Evolutionary conservation across 1,140 invertebrate genomes (phyloP).

Genomic region (Drosophila yakuba): DNA sequence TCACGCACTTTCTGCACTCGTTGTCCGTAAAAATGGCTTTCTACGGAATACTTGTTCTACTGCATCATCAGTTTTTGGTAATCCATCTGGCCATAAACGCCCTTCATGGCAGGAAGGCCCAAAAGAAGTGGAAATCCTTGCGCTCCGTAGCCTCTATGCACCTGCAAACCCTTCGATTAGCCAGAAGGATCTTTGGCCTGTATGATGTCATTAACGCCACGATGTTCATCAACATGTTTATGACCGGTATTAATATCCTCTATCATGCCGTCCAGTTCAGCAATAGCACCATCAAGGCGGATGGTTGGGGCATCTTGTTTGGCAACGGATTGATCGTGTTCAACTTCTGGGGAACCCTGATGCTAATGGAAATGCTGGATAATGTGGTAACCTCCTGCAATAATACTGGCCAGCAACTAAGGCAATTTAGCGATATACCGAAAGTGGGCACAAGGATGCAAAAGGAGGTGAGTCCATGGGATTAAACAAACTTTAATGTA

Average conservation of each 20-base stretch:
- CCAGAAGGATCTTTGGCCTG: constrained; percentile 22
- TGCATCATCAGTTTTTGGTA: constrained; percentile 47
- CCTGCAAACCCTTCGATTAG: constrained; percentile 32
- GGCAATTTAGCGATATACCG: constrained; percentile 42
- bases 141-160: constrained; percentile 35
- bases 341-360: constrained; percentile 9
- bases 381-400: constrained; percentile 48
- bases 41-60: constrained; percentile 29
- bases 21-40: constrained; percentile 21
- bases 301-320: constrained; percentile 3
- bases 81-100: constrained; percentile 43
- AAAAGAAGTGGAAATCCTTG: constrained; percentile 1
- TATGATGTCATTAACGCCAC: constrained; percentile 44
- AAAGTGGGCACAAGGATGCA: constrained; percentile 3
- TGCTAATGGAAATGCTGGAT: constrained; percentile 57
- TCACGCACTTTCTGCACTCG: constrained; percentile 22
- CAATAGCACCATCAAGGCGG: constrained; percentile 42
- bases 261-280: constrained; percentile 64
- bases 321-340: constrained; percentile 35
- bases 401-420: constrained; percentile 17
- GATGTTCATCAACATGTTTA: constrained; percentile 50
- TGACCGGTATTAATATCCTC: constrained; percentile 42
- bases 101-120: not conserved
- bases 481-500: not conserved
- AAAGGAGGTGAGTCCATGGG: constrained; percentile 26